Base-by-base conservation (phyloP, 2,113 vertebrate genomes). In the Trematomus loennbergii region DNA sequence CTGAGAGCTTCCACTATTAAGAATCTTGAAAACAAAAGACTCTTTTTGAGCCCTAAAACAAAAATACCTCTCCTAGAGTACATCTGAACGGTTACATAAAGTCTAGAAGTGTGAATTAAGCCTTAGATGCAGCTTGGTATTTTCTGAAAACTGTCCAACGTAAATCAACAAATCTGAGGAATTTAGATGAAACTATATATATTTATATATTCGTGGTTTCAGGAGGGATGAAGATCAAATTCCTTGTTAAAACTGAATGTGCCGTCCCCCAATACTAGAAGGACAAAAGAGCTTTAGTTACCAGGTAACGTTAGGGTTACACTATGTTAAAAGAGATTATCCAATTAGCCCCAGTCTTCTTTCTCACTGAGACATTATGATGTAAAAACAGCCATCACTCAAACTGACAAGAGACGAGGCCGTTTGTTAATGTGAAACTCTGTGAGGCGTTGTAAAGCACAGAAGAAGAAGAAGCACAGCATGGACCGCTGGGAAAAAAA, bases 301-400 rank as follows among this genome's bases (percentile, higher is more conserved):
- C 36, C 36, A 40, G 36, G 6, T 40, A 40, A 8, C 8, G 36
- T 40, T 90, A 69, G 29, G 73, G 43, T 67, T 64, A 3, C 18
- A 33, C 57, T 22, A 75, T 57, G 52, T 20, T 59, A 13, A 58
- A 52, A 73, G 78, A 83, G 69, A 78, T 88, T 76, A 87, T 89
- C 90, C 90, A 94, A 93, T 93, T 84, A 75, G 79, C 82, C 86
- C 79, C 82, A 73, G 83, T 82, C 83, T 81, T 82, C 74, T 82
- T 82, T 75, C 76, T 52, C 78, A 84, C 75, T 40, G 62, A 87
- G 87, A 79, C 72, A 74, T 88, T 58, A 74, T 78, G 83, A 77
- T 61, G 55, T 73, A 67, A 68, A 29, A 77, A 86, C 90, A 71
- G 83, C 84, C 89, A 86, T 74, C 73, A 87, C 81, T 82, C 70